A percentile compares a stretch with the other conserved stretches of the same genome.
Evolutionary conservation across 1,140 invertebrate genomes (phyloP).

Genomic region (Philotrypesis tridentata): DNA sequence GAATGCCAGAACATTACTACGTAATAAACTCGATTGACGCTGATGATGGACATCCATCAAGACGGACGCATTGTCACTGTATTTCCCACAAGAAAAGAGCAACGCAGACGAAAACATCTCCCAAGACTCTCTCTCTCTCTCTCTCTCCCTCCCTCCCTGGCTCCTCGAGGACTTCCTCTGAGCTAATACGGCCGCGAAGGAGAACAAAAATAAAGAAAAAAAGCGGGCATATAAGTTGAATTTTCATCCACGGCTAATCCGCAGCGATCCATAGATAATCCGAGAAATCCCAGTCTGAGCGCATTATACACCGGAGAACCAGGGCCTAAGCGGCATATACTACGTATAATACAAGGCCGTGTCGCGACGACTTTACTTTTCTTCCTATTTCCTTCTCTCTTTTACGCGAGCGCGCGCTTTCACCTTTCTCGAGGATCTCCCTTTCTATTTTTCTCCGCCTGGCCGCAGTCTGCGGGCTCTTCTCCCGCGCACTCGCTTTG

Average conservation of each 20-base stretch:
- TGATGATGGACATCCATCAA: not conserved
- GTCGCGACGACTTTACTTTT: slow-evolving; percentile 7
- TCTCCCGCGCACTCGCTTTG: not conserved
- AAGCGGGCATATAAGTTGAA: not conserved
- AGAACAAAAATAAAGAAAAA: not conserved
- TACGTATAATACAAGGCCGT: not conserved
- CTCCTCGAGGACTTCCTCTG: too few species aligned
- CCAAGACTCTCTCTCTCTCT: too few species aligned
- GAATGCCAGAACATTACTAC: not conserved
- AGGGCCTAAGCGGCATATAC: not conserved
- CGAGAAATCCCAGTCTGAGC: not conserved
- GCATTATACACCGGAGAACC: not conserved
- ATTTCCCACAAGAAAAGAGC: not conserved
- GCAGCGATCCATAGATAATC: slow-evolving; percentile 17
- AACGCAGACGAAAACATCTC: too few species aligned
- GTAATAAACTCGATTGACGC: not conserved
- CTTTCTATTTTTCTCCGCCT: not conserved
- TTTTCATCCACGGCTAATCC: slow-evolving; percentile 11
- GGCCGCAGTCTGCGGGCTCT: not conserved
- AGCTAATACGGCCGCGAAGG: not conserved
- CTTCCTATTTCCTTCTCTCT: not conserved
- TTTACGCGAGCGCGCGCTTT: not conserved
- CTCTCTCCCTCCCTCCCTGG: too few species aligned
- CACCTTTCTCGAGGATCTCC: not conserved
- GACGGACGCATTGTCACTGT: not conserved